phyloP scores from a whole-genome alignment of 2,888 invertebrate species.

The Lagria hirta region DNA sequence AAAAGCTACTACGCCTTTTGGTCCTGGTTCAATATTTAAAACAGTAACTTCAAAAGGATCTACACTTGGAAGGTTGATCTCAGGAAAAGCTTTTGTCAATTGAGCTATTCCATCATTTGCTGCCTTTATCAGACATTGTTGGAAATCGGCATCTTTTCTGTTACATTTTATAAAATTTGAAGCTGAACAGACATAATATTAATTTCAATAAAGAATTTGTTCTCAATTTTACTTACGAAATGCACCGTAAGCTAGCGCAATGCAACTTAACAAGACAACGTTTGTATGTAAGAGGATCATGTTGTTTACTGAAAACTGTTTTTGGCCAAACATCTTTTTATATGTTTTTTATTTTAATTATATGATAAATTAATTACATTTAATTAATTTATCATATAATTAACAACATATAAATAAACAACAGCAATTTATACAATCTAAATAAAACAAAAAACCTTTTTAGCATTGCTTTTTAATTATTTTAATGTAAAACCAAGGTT shows the following conservation, averaged over 20 bases:
- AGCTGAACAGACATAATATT: background rate
- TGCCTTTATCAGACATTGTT: background rate
- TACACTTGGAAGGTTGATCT: background rate
- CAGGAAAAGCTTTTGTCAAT: conserved; percentile 1
- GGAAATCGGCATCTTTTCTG: conserved; percentile 1
- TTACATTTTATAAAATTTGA: conserved; percentile 3
- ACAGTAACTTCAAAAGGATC: conserved; percentile 3
- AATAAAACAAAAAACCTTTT: no score
- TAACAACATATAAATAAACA: no score
- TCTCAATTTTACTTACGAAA: conserved; percentile 1
- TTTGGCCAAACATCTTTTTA: no score
- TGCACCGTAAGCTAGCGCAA: conserved; percentile 1
- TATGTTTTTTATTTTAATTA: no score
- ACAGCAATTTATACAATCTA: no score
- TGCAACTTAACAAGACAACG: background rate
- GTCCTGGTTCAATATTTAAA: conserved; percentile 5
- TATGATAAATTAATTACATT: no score
- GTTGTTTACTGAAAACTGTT: no score
- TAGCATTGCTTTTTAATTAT: no score
- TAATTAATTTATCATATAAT: no score
- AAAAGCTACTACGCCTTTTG: conserved; percentile 1
- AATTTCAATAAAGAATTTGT: no score
- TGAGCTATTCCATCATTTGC: background rate
- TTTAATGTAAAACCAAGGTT: no score
- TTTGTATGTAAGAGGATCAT: no score